Conservation (phyloP, 2,888 invertebrate species). For the Rotaria magnacalcarata region DNA sequence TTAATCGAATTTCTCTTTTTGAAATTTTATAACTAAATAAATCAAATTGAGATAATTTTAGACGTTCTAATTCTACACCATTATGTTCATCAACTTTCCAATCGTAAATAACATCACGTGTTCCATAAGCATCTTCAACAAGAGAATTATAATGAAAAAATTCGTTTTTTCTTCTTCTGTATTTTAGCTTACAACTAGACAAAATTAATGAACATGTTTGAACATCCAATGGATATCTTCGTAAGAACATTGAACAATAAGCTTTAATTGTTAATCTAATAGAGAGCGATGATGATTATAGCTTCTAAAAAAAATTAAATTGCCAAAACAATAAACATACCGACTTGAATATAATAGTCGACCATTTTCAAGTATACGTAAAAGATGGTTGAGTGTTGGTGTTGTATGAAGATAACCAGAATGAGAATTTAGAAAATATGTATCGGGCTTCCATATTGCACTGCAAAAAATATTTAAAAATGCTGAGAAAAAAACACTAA, state of each 20-base stretch:
- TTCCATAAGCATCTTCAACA: slow-evolving; percentile 49
- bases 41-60: slow-evolving; percentile 33
- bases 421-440: slow-evolving; percentile 81
- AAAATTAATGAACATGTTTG: slow-evolving; percentile 64
- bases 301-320: neutral
- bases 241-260: slow-evolving; percentile 84
- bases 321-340: slow-evolving; percentile 68
- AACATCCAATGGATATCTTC: slow-evolving; percentile 85
- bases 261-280: slow-evolving; percentile 84
- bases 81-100: slow-evolving; percentile 50
- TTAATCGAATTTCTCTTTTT: slow-evolving; percentile 60
- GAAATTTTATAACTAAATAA: neutral
- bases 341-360: slow-evolving; percentile 75
- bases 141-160: no score
- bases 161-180: slow-evolving; percentile 57
- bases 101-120: slow-evolving; percentile 51
- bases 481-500: neutral
- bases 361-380: slow-evolving; percentile 80
- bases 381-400: slow-evolving; percentile 84
- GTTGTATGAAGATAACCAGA: slow-evolving; percentile 89
- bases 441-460: slow-evolving; percentile 49
- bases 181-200: slow-evolving; percentile 82
- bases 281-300: slow-evolving; percentile 47
- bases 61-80: neutral
- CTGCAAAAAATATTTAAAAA: neutral